A percentile compares a stretch with the other conserved stretches of the same genome.
Evolutionary conservation across 1,140 invertebrate species (phyloP).

Genomic region (Drosophila prosaltans): DNA sequence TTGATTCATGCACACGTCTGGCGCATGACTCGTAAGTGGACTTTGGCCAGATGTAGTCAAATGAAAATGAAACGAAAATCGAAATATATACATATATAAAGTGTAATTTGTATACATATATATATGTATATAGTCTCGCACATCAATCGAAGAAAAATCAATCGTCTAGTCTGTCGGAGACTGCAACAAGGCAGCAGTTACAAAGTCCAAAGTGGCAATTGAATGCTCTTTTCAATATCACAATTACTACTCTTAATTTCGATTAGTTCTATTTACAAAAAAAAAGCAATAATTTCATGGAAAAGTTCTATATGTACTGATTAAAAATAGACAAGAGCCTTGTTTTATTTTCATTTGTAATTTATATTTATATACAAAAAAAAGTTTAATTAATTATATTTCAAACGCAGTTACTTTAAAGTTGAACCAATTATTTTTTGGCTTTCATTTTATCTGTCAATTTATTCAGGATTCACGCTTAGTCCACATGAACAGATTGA

Average conservation of each 20-base stretch:
- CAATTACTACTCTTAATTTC: constrained; percentile 41
- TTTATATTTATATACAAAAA: not conserved
- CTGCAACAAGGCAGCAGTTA: constrained; percentile 30
- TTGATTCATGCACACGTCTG: constrained; percentile 49
- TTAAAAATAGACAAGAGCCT: constrained; percentile 30
- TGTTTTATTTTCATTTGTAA: constrained; percentile 19
- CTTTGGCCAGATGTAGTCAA: constrained; percentile 40
- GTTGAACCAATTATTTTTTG: constrained; percentile 38
- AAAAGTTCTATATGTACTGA: constrained; percentile 45
- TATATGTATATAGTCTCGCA: constrained; percentile 32
- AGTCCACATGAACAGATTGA: constrained; percentile 46
- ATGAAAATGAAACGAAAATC: constrained; percentile 28
- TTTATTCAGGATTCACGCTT: constrained; percentile 50
- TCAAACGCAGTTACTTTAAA: not conserved
- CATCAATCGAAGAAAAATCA: constrained; percentile 46
- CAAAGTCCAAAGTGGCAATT: constrained; percentile 58
- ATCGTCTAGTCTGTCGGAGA: constrained; percentile 54
- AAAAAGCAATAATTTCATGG: constrained; percentile 22
- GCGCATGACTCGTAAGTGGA: constrained; percentile 74
- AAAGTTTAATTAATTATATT: constrained; percentile 43
- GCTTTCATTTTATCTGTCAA: constrained; percentile 50
- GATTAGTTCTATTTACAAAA: constrained; percentile 47
- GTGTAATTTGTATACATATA: constrained; percentile 18
- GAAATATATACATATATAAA: constrained; percentile 24
- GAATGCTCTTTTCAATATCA: constrained; percentile 43